Conservation (phyloP, 2,113 vertebrate genomes). For the Lepus timidus region DNA sequence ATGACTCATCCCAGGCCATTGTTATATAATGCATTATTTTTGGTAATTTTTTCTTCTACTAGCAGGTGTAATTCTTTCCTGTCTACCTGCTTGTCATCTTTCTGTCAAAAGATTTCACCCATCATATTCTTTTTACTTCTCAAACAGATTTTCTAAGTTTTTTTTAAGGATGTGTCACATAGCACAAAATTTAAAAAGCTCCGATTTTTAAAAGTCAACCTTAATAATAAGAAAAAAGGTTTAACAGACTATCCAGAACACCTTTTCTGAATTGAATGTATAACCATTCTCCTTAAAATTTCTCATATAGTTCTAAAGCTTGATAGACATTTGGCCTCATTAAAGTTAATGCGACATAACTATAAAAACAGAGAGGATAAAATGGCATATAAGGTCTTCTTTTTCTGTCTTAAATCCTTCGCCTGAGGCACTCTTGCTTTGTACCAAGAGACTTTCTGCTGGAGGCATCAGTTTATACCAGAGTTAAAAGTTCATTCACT, state of each 20-base stretch:
- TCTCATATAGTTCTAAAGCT: slow-evolving; percentile 70
- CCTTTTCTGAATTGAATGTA: slow-evolving; percentile 71
- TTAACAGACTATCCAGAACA: slow-evolving; percentile 67
- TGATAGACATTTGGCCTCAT: slow-evolving; percentile 83
- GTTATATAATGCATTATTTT: slow-evolving; percentile 81
- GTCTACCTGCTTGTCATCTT: slow-evolving; percentile 82
- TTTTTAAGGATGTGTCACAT: slow-evolving; percentile 79
- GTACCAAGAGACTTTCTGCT: slow-evolving; percentile 49
- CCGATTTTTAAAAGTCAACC: slow-evolving; percentile 64
- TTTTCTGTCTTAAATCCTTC: slow-evolving; percentile 62
- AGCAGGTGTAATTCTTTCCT: slow-evolving; percentile 81
- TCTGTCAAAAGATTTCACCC: slow-evolving; percentile 86
- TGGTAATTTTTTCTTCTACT: slow-evolving; percentile 73
- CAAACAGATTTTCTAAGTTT: slow-evolving; percentile 78
- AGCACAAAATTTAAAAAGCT: slow-evolving; percentile 74
- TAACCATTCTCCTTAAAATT: slow-evolving; percentile 75
- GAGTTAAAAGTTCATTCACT: slow-evolving; percentile 56
- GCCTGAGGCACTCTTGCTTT: slow-evolving; percentile 31
- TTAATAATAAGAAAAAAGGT: slow-evolving; percentile 75
- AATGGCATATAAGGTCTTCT: slow-evolving; percentile 59
- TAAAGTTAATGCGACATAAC: slow-evolving; percentile 75
- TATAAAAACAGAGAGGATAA: slow-evolving; percentile 73
- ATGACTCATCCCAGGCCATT: slow-evolving; percentile 82
- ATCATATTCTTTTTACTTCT: slow-evolving; percentile 78
- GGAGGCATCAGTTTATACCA: background rate